These are phyloP conservation scores for Thecophora atra DNA, from an alignment of 2,888 invertebrate genomes.

Conservation along the genomic window DNA sequence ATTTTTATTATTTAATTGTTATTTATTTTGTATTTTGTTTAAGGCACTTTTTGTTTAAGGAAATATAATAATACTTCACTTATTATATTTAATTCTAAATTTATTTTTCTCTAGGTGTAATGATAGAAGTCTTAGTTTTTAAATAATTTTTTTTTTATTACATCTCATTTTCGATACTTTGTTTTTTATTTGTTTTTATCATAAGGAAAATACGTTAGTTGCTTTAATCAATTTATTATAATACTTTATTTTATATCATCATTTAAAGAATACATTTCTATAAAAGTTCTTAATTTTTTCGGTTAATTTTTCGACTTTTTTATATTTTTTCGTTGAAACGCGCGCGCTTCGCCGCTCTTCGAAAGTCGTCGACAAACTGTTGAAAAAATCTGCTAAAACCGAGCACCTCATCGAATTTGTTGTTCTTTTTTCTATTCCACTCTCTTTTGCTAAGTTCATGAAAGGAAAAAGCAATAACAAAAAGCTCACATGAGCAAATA, in stretches of 20 bases:
- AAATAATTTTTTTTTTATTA: too few relatives aligned
- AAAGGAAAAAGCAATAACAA: conserved; percentile 25
- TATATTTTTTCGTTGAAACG: conserved; percentile 40
- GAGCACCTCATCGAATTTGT: conserved; percentile 16
- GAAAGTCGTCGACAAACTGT: conserved; percentile 62
- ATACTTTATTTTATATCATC: conserved; percentile 14
- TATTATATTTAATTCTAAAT: background rate
- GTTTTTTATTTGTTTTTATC: too few relatives aligned
- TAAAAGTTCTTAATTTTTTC: conserved; percentile 39
- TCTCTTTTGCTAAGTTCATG: too few relatives aligned
- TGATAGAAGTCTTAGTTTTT: too few relatives aligned
- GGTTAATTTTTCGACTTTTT: conserved; percentile 13
- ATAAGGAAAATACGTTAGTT: too few relatives aligned
- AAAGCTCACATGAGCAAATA: conserved; percentile 47
- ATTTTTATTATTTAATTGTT: background rate
- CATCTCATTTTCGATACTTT: too few relatives aligned
- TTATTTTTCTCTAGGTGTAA: too few relatives aligned
- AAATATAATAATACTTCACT: too few relatives aligned
- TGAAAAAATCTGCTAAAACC: conserved; percentile 40
- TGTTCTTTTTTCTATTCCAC: too few relatives aligned
- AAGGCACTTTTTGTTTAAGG: conserved; percentile 7
- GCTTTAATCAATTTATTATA: conserved; percentile 20
- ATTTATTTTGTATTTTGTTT: conserved; percentile 3
- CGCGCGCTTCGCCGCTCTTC: conserved; percentile 50
- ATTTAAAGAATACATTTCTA: background rate